Evolutionary conservation across 2,888 invertebrate genomes (phyloP), one percentile per base, ranked within the genome.

Genomic region (Phyllotreta striolata): DNA sequence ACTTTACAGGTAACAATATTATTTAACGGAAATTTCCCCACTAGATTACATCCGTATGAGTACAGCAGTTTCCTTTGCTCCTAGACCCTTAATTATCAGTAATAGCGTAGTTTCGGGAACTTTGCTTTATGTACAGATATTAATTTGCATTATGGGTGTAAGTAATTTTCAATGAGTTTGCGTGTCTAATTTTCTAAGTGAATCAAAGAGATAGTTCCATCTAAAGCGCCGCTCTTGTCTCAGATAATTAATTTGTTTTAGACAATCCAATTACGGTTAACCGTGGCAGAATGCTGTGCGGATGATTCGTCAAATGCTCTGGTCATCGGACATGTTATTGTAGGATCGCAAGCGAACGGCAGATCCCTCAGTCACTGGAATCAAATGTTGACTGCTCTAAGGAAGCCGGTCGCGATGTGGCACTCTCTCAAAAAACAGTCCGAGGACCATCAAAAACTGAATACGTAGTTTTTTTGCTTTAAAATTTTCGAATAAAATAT

Each of bases 331-430:
- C 92, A 93, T 80, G 89, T 93, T 58, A 90, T 92, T 66, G 88
- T 92, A 10, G 92, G 92, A 24, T 86, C 90, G 41, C 87, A 88
- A 74, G 88, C 90, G 9, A 85, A 87, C 41, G 92, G 92, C 61
- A 86, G 90, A 75, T 87, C 91, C 1, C 78, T 91, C 56, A 87
- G 88, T 24, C 93, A 93, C 76, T 93, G 92, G 92, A 89, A 90
- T 77, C 92, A 92, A 82, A 93, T 93, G 92, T 84, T 93, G 77
- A 86, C 89, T 39, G 89, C 91, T 12, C 83, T 91, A 49, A 85
- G 92, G 67, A 92, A 91, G 77, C 92, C 92, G 0, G 88, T 92
- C 6, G 90, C 91, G 38, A 92, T 92, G 92, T 93, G 93, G 92
- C 93, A 93, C 80, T 87, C 89, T 39, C 82, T 93, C 46, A 82